Evolutionary conservation across 92 coral and sea anemone species (phyloP), one percentile per base, ranked within the genome.

Genomic region (Epizoanthus ramosus): DNA sequence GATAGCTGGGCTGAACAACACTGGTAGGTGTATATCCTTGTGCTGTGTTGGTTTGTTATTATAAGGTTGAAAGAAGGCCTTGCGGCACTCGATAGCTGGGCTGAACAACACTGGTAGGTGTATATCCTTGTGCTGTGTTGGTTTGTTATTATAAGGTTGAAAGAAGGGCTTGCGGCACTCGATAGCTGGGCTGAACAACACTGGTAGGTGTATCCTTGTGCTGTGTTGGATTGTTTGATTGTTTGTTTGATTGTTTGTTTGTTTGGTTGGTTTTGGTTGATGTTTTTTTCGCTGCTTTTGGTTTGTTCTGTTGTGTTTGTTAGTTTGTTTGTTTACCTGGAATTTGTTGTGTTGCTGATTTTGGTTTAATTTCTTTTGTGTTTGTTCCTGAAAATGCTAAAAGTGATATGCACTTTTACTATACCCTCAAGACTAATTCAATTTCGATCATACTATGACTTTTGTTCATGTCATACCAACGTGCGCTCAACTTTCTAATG

Each of bases 151-250:
- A 85, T 87, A 63, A 91, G 99, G 84, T 85, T 96, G 71, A 92
- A 90, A 43, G 93, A 94, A 45, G 99, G 98, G 10, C 81, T 94
- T 56, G 80, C 64, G 19, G 84, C 91, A 25, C 83, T 96, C 47
- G 99, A 96, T 76, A 89, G 91, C 73, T 96, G 99, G 99, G 92
- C 98, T 43, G 94, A 96, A 63, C 92, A 89, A 53, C 92, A 96
- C 64, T 96, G 99, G 99, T 96, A 90, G 79, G 88, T 52, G 58
- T 21, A 3, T 28, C 35, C 6, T 77, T 14, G 66, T 57, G 22
- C 41, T 60, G 15, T 37, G 53, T 47, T 25, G 80, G 25, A 23
- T 9, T 58, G 16, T 18, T 65, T 2, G 50, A 2, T 8, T 24
- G 22, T n/a, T 45, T 80, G 35, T 45, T 37, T 37, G 43, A 1